These are phyloP conservation scores for Eucera pruinosa DNA, from an alignment of 2,888 invertebrate genomes.

Conservation along the genomic window DNA sequence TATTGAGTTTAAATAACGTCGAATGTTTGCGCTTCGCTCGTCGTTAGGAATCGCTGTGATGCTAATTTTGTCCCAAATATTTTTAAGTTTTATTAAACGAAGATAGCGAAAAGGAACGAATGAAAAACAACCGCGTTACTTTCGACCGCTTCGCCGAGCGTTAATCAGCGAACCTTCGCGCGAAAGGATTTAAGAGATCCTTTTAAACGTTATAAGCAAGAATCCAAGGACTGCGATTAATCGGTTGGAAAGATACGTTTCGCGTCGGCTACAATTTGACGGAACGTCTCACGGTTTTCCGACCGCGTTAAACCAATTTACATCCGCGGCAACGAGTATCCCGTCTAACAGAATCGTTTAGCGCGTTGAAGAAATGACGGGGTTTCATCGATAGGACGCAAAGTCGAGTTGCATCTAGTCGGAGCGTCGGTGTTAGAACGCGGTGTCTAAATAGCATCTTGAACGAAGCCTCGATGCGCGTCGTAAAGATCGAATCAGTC, in stretches of 20 bases:
- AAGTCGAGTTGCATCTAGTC: slow-evolving; percentile 7
- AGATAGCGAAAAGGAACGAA: no score
- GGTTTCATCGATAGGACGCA: slow-evolving; percentile 37
- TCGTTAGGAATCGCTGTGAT: no score
- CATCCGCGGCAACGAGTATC: not conserved
- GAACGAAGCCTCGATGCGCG: slow-evolving; percentile 1
- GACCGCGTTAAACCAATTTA: not conserved
- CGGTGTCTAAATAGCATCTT: slow-evolving; percentile 38
- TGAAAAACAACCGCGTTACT: no score
- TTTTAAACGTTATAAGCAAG: not conserved
- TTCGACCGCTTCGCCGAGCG: no score
- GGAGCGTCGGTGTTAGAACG: slow-evolving; percentile 25
- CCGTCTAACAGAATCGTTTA: slow-evolving; percentile 2
- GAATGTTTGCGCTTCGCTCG: no score
- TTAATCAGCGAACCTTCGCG: no score
- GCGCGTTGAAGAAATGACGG: not conserved
- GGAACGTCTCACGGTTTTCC: slow-evolving; percentile 29
- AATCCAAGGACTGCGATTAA: slow-evolving; percentile 9
- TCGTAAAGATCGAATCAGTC: slow-evolving; percentile 20
- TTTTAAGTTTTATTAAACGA: no score
- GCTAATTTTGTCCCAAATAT: no score
- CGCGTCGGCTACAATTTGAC: slow-evolving; percentile 15
- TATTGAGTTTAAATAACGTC: no score
- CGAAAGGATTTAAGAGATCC: no score
- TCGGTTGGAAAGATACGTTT: slow-evolving; percentile 26